Evolutionary conservation across 2,888 invertebrate genomes (phyloP).

Genomic region (Lasioglossum marginatum): DNA sequence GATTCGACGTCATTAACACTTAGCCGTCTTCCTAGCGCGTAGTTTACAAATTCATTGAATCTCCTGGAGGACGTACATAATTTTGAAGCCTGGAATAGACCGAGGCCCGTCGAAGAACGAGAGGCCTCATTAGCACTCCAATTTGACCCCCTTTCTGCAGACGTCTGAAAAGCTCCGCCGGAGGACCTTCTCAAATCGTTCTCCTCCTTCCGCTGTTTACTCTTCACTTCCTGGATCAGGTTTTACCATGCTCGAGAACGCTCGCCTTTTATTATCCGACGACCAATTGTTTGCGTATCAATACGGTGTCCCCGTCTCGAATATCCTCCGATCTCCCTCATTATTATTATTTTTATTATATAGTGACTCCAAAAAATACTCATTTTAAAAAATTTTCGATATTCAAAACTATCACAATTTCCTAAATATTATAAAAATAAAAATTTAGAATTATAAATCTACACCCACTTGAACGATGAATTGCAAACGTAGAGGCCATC

Average conservation of each 20-base stretch:
- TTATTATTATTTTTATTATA: background rate
- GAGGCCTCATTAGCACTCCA: constrained; percentile 56
- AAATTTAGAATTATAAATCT: too few species aligned
- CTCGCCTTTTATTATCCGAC: background rate
- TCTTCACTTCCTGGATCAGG: constrained; percentile 14
- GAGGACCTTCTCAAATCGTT: constrained; percentile 23
- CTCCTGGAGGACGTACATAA: constrained; percentile 39
- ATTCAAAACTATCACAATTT: too few species aligned
- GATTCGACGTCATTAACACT: constrained; percentile 46
- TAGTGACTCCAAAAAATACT: too few species aligned
- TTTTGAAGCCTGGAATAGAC: constrained; percentile 31
- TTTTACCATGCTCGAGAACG: constrained; percentile 17
- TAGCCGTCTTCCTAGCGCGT: background rate
- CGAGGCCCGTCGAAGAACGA: constrained; percentile 27
- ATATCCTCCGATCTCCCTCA: background rate
- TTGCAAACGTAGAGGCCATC: too few species aligned
- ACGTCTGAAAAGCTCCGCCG: constrained; percentile 30
- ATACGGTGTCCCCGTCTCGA: background rate
- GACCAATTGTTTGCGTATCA: background rate
- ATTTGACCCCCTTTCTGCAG: constrained; percentile 33
- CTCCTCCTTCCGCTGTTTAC: constrained; percentile 21
- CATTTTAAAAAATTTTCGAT: background rate
- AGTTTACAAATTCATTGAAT: constrained; percentile 47
- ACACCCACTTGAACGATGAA: too few species aligned
- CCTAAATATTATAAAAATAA: too few species aligned